Evolutionary conservation across 2,113 vertebrate species (phyloP), one percentile per base, ranked within the genome.

Genomic region (Sterrhoptilus dennistouni): DNA sequence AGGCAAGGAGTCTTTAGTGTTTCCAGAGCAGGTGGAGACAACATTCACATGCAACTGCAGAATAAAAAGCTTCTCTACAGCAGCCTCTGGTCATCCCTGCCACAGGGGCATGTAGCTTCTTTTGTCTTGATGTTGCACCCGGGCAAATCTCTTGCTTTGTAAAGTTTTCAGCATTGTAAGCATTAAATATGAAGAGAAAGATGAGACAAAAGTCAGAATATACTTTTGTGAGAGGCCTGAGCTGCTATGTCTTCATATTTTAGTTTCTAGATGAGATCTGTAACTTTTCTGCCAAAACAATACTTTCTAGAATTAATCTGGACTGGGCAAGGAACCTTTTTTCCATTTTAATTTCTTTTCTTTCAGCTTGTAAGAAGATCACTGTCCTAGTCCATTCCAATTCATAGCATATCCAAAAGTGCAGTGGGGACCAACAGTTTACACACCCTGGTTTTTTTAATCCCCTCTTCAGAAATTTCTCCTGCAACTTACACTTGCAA

Each of bases 321-420:
- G 81, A 82, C 56, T 65, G 50, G 91, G 49, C 68, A 87, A 24
- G 31, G 8, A 90, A 10, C 0, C 1, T 47, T 88, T 86, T 89
- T 94, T 83, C 66, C 54, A 80, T 93, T 91, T 94, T 87, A 82
- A 77, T 74, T 75, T 69, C 2, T 86, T 80, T 88, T 83, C 15
- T 78, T 69, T 56, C n/a, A 63, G 50, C 18, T 33, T 66, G 22
- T 2, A 2, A 89, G n/a, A 45, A 31, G 52, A 79, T 87, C 19
- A 10, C 19, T 76, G 23, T 82, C 40, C 44, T 59, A 92, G 15
- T 31, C 35, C 7, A 18, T 83, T 71, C 28, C 65, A 74, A 88
- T 59, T 50, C 70, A 72, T 36, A 83, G 28, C 11, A 60, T 64
- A 77, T 42, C 47, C 52, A 60, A 36, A 96, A 85, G 31, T 61